A percentile compares a stretch with the other conserved stretches of the same genome.
phyloP scores from a whole-genome alignment of 2,888 invertebrate genomes.

The Chrysomela aeneicollis region DNA sequence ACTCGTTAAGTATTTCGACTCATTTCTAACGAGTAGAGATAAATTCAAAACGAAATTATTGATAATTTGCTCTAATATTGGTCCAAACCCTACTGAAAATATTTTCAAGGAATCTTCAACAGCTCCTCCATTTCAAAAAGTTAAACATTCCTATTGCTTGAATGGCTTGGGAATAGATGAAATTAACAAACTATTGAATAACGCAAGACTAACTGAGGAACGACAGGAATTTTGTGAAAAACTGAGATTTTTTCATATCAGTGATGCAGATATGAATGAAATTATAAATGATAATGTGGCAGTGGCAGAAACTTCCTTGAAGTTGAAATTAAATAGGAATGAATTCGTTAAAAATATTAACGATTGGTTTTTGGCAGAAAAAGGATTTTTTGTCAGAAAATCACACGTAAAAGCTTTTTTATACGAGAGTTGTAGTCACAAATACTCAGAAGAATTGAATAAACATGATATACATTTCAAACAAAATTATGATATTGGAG shows the following conservation, averaged over 20 bases:
- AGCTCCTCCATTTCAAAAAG: neutral
- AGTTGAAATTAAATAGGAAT: neutral
- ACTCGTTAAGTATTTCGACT: neutral
- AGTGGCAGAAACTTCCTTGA: neutral
- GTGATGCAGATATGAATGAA: neutral
- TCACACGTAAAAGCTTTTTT: constrained; percentile 6
- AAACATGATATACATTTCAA: neutral
- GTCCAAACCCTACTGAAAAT: neutral
- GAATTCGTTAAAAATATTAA: neutral
- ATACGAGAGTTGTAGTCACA: neutral
- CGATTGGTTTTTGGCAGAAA: neutral
- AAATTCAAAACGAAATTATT: neutral
- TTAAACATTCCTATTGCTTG: neutral
- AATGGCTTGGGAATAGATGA: too few relatives aligned
- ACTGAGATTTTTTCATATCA: neutral
- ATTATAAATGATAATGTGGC: neutral
- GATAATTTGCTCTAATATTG: constrained; percentile 1
- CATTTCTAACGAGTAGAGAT: neutral
- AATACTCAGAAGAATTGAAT: neutral
- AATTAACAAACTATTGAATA: too few relatives aligned
- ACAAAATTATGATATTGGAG: neutral
- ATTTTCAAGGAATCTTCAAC: neutral
- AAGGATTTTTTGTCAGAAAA: neutral
- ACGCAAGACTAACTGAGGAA: too few relatives aligned
- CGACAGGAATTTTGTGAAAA: neutral